A percentile compares a stretch with the other conserved stretches of the same genome.
Conservation (phyloP, 2,113 vertebrate genomes). For the Siniperca knerii region DNA sequence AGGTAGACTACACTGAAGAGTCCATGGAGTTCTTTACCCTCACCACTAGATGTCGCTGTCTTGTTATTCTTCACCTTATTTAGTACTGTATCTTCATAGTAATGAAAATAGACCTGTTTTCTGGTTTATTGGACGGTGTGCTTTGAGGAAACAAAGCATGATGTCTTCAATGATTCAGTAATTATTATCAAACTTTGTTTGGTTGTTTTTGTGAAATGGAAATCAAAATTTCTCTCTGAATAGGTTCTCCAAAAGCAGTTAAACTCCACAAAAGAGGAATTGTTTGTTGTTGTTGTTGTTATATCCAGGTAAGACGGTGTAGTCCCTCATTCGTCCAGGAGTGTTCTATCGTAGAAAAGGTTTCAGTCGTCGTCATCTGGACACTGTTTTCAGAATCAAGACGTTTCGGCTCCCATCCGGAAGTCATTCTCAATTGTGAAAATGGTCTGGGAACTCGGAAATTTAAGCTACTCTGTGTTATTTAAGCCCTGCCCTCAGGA, state of each 20-base stretch:
- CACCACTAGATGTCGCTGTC: conserved; percentile 29
- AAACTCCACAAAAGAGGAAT: background rate
- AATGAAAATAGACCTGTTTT: background rate
- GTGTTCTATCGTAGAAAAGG: too few species aligned
- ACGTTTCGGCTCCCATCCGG: too few species aligned
- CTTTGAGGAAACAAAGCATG: background rate
- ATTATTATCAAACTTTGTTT: background rate
- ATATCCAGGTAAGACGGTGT: too few species aligned
- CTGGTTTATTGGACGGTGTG: background rate
- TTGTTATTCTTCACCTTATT: background rate
- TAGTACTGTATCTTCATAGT: too few species aligned
- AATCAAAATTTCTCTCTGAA: background rate
- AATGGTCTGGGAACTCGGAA: too few species aligned
- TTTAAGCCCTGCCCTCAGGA: too few species aligned
- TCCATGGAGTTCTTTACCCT: background rate
- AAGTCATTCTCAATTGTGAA: too few species aligned
- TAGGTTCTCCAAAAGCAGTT: background rate
- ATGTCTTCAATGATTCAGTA: background rate
- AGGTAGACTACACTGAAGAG: too few species aligned
- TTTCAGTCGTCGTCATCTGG: too few species aligned
- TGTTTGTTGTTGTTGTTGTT: background rate
- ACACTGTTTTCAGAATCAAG: too few species aligned
- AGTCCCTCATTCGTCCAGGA: too few species aligned
- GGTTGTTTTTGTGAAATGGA: background rate
- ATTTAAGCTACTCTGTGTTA: too few species aligned